Conservation (phyloP, 2,888 invertebrate species). For the Amphimallon solstitiale region DNA sequence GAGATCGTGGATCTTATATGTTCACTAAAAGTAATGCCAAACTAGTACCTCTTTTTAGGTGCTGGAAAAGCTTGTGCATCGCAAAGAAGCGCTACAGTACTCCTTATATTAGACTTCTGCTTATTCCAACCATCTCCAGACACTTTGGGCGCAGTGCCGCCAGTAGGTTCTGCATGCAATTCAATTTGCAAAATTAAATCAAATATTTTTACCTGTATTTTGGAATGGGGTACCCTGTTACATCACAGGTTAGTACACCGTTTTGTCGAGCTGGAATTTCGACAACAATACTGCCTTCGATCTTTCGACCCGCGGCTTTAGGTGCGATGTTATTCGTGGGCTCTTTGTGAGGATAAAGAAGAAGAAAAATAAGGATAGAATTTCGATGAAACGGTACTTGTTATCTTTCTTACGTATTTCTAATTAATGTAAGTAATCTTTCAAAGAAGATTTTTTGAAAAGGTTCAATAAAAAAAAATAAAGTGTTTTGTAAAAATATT, state of each 20-base stretch:
- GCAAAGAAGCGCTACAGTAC: constrained; percentile 63
- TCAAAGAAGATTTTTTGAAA: too few relatives aligned
- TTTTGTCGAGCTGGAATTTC: constrained; percentile 64
- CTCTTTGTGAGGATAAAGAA: constrained; percentile 55
- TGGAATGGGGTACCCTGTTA: constrained; percentile 76
- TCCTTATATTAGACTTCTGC: constrained; percentile 51
- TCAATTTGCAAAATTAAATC: constrained; percentile 2
- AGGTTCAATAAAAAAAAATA: too few relatives aligned
- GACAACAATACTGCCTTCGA: constrained; percentile 70
- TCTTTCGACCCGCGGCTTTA: constrained; percentile 67
- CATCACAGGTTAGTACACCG: constrained; percentile 75
- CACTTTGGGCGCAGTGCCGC: constrained; percentile 65
- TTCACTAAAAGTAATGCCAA: constrained; percentile 27
- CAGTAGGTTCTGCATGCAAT: constrained; percentile 65
- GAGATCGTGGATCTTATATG: neutral
- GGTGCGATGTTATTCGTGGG: constrained; percentile 73
- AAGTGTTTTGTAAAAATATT: too few relatives aligned
- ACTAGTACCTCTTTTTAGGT: constrained; percentile 66
- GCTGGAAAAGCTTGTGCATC: constrained; percentile 69
- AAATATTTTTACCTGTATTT: constrained; percentile 72
- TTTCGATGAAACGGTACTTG: too few relatives aligned
- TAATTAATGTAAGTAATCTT: too few relatives aligned
- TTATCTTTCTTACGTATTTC: too few relatives aligned
- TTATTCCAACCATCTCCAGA: constrained; percentile 69
- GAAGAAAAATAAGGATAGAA: neutral